Evolutionary conservation across 2,113 vertebrate species (phyloP), one percentile per base, ranked within the genome.

Genomic region (Meleagris gallopavo): DNA sequence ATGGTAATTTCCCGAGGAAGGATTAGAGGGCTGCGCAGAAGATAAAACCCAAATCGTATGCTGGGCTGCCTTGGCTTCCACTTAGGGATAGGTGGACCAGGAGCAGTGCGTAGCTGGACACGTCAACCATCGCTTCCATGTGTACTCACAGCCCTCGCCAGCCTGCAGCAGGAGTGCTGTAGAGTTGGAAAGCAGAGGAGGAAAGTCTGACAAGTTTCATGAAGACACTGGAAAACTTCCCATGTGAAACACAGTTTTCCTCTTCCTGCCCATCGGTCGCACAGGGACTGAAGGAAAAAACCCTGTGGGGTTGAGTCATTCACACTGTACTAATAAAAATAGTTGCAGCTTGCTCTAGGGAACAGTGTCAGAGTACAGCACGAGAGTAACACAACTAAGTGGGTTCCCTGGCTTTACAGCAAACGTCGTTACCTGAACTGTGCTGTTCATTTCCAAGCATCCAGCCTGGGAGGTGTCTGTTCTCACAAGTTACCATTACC

Each of bases 1-100:
- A 27, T 16, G 38, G 72, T 69, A 80, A 92, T 94, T 95, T 94
- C 86, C 94, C 55, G 48, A 93, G 72, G 70, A 86, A 91, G 92
- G 90, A 94, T 95, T 95, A 93, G 74, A 58, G 78, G 69, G 25
- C 88, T 89, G 55, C 55, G 55, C 32, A 72, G 79, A 86, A 93
- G 87, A 89, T 92, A 90, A 96, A 91, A 13, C 76, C 65, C 69
- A 70, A 61, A 87, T 71, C 30, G 6, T 69, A 74, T 64, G 70
- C 86, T 80, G 60, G 75, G 45, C 43, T 89, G 61, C 60, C 71
- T 69, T 52, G 61, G 64, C 60, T 91, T 93, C 79, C 57, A 30
- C 1, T 0, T 9, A 6, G 25, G 80, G 58, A 3, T 0, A n/a
- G 27, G 5, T 58, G 41, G 17, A 38, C n/a, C n/a, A 71, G 10